Percentiles rank a stretch among this genome's conserved stretches.
phyloP scores from a whole-genome alignment of 1,140 invertebrate species.

The Anadara kagoshimensis region DNA sequence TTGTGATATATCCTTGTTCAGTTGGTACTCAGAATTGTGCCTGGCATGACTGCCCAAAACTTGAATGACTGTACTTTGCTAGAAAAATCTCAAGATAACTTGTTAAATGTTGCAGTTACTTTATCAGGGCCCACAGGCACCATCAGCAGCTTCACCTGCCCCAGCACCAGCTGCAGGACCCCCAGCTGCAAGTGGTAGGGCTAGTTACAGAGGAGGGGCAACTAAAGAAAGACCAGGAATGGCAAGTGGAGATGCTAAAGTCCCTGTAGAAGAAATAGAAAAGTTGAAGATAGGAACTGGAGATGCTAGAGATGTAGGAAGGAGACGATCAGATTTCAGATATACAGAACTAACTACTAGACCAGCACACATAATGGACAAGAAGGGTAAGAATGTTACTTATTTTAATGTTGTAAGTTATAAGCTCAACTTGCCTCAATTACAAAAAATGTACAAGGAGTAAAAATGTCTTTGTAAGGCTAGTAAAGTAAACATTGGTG shows the following conservation, averaged over 20 bases:
- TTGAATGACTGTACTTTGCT: not conserved
- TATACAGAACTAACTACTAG: constrained; percentile 47
- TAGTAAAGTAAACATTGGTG: not conserved
- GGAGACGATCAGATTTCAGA: constrained; percentile 11
- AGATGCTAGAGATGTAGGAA: constrained; percentile 27
- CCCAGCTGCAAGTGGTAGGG: constrained; percentile 54
- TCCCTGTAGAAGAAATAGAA: constrained; percentile 47
- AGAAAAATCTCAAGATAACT: not conserved
- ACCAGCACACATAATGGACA: constrained; percentile 56
- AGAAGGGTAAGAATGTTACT: constrained; percentile 46
- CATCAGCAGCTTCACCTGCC: constrained; percentile 32
- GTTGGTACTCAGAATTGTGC: too few relatives aligned
- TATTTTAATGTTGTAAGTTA: not conserved
- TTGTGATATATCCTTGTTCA: too few relatives aligned
- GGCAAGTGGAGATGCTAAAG: constrained; percentile 27
- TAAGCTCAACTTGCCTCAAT: not conserved
- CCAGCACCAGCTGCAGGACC: constrained; percentile 39
- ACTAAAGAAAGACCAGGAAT: constrained; percentile 50
- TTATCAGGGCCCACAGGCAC: not conserved
- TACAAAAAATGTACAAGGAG: not conserved
- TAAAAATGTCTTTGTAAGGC: not conserved
- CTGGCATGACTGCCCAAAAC: too few relatives aligned
- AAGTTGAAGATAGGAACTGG: constrained; percentile 46
- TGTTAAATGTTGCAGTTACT: not conserved
- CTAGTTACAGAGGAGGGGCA: constrained; percentile 54